phyloP scores from a whole-genome alignment of 1,140 invertebrate species.

The Leptonema lineaticorne region DNA sequence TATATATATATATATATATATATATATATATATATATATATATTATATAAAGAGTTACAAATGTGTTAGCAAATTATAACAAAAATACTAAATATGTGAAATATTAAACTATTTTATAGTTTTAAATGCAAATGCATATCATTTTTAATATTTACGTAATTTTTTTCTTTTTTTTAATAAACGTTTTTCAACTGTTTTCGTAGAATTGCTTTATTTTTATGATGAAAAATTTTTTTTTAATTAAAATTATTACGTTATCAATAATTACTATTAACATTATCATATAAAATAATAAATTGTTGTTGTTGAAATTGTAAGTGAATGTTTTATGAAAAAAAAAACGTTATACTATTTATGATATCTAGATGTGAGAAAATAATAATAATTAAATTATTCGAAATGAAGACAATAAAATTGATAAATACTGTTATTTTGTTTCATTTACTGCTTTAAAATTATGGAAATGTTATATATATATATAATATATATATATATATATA shows the following conservation, averaged over 20 bases:
- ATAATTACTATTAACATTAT: neutral
- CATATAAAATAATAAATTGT: constrained; percentile 32
- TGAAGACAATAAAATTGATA: constrained; percentile 11
- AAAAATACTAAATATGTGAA: too few species aligned
- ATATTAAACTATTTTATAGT: neutral
- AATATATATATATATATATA: neutral
- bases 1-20: too few species aligned
- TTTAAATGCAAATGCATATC: neutral
- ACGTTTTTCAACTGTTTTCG: neutral
- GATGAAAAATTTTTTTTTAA: neutral
- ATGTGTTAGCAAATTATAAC: too few species aligned
- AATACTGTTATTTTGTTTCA: neutral
- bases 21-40: too few species aligned
- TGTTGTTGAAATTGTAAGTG: constrained; percentile 42
- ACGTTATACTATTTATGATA: constrained; percentile 39
- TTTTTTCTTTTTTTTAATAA: neutral
- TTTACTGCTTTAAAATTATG: neutral
- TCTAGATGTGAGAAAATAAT: constrained; percentile 38
- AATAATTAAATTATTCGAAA: constrained; percentile 18
- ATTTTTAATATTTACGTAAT: neutral
- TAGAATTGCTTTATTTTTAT: neutral
- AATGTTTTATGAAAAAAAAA: constrained; percentile 41
- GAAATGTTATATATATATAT: neutral
- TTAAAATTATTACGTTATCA: neutral
- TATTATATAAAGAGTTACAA: too few species aligned